A percentile compares a stretch with the other conserved stretches of the same genome.
Conservation (phyloP, 2,797 vertebrate species). For the Mergus octosetaceus region DNA sequence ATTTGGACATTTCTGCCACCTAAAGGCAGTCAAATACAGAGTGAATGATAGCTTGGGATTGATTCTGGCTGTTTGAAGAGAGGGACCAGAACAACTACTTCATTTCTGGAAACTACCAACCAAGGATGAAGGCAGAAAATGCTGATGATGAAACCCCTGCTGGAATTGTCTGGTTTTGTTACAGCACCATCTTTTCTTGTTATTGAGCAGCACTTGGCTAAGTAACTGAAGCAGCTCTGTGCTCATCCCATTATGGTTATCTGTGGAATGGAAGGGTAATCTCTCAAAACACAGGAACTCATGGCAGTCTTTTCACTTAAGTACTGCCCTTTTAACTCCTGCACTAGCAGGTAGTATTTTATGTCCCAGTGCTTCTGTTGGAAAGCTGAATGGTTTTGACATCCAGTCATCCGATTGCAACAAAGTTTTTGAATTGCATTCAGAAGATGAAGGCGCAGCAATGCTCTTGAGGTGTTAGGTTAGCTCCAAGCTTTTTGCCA, state of each 20-base stretch:
- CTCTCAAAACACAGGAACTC: rapidly evolving
- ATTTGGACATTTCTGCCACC: not conserved
- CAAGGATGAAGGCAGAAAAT: rapidly evolving
- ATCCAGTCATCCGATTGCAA: rapidly evolving
- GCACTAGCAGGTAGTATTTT: not conserved
- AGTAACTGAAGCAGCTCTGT: not conserved
- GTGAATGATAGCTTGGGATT: not conserved
- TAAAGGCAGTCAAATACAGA: not conserved
- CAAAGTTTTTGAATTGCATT: not conserved
- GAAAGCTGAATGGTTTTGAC: not conserved
- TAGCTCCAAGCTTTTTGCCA: not conserved
- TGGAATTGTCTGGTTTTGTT: not conserved
- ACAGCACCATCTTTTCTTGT: rapidly evolving
- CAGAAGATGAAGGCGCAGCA: not conserved
- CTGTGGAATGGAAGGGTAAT: rapidly evolving
- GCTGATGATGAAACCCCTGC: not conserved
- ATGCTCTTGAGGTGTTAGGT: not conserved
- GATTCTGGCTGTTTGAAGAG: not conserved
- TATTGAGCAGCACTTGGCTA: not conserved
- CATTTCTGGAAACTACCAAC: not conserved
- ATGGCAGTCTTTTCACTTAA: not conserved
- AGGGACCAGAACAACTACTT: not conserved
- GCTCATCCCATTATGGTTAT: rapidly evolving
- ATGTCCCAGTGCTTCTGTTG: not conserved
- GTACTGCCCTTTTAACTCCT: not conserved